A percentile compares a stretch with the other conserved stretches of the same genome.
Conservation (phyloP, 2,797 vertebrate species). For the Lepus townsendii region DNA sequence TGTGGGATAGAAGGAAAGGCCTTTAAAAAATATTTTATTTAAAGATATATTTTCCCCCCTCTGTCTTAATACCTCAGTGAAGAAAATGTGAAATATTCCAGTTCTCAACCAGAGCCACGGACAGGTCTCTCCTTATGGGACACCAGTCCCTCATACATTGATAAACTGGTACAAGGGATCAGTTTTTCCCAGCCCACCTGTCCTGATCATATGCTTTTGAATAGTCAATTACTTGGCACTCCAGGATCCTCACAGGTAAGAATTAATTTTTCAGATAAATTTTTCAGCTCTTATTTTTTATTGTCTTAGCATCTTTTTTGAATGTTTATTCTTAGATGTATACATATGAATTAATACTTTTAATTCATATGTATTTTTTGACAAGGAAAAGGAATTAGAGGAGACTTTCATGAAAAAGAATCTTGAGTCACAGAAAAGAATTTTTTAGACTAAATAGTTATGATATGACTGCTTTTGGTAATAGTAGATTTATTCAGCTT, state of each 20-base stretch:
- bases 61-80: slow-evolving; percentile 88
- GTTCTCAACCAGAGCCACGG: slow-evolving; percentile 96
- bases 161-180: slow-evolving; percentile 92
- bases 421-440: slow-evolving; percentile 28
- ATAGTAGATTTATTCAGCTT: slow-evolving; percentile 31
- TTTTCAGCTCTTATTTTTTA: slow-evolving; percentile 38
- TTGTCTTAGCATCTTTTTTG: not conserved
- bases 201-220: slow-evolving; percentile 97
- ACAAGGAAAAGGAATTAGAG: slow-evolving; percentile 31
- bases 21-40: slow-evolving; percentile 17
- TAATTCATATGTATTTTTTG: not conserved
- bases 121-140: slow-evolving; percentile 91
- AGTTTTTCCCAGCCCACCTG: slow-evolving; percentile 97
- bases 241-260: slow-evolving; percentile 97
- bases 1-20: slow-evolving; percentile 32
- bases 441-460: slow-evolving; percentile 18
- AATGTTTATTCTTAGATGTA: slow-evolving; percentile 24
- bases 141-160: slow-evolving; percentile 87
- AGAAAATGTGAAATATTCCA: slow-evolving; percentile 93
- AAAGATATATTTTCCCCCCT: not conserved
- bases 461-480: not conserved
- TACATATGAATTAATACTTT: not conserved
- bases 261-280: slow-evolving; percentile 50
- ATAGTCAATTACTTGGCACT: slow-evolving; percentile 95
- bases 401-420: not conserved